Base-by-base conservation (phyloP, 2,113 vertebrate genomes). In the Cephalopholis sonnerati region DNA sequence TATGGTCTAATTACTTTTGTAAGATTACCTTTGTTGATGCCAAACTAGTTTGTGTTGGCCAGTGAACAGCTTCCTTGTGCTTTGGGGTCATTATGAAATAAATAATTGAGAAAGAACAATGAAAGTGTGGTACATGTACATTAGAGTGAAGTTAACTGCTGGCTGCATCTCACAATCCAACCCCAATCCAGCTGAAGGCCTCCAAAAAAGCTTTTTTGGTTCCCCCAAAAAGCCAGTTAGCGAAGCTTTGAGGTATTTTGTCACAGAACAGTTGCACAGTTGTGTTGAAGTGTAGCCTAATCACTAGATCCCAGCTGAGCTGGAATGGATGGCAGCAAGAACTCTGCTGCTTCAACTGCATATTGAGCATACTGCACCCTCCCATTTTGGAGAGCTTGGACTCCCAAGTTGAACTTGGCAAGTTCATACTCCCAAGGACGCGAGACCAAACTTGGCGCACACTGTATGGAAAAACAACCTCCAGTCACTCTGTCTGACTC, bases 281-380 rank as follows among this genome's bases (percentile, higher is more conserved):
- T 82, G 25, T 74, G 46, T 74, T 75, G 46, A 67, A 61, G 58
- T 65, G 51, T 13, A 61, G 50, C 51, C n/a, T 68, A 16, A 64
- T 77, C 48, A 66, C 61, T 64, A 9, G 54, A 71, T 36, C 32
- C 62, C 66, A 58, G 44, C 77, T 83, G 65, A 81, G 39, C 70
- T 48, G 44, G 17, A 64, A 62, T 78, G 74, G 78, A 62, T 78
- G 74, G 78, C 74, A 78, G 54, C 55, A n/a, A 44, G 4, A 58
- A 53, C n/a, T 27, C 51, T 24, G 27, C 54, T 39, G 63, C 77
- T 73, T 8, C 61, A 16, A 50, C 25, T 62, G 61, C 74, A 67
- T 63, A 67, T 44, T 29, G 36, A 68, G 63, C 4, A 0, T 3
- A 36, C 62, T 69, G 44, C 11, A 0, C 11, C 41, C 51, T 64